A percentile compares a stretch with the other conserved stretches of the same genome.
Conservation (phyloP, 2,797 vertebrate species). For the Sebastes cheni region DNA sequence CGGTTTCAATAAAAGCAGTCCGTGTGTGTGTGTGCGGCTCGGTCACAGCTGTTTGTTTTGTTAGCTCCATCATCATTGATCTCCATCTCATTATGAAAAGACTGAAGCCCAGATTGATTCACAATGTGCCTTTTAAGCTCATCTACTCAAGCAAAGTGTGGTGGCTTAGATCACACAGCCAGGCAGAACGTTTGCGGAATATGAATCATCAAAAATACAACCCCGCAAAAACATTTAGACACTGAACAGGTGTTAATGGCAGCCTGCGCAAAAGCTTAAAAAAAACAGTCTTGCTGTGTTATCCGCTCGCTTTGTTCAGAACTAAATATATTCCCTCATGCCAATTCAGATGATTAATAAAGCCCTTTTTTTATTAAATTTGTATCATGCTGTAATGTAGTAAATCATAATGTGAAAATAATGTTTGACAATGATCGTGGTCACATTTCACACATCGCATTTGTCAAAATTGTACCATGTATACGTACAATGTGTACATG, state of each 20-base stretch:
- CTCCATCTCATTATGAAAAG: conserved; percentile 55
- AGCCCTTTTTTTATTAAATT: background rate
- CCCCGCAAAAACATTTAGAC: background rate
- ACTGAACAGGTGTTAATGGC: background rate
- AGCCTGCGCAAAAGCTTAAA: background rate
- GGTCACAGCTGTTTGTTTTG: conserved; percentile 56
- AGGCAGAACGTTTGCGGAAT: background rate
- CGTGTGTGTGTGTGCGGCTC: background rate
- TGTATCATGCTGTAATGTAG: background rate
- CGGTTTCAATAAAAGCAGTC: conserved; percentile 37
- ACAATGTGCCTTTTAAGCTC: background rate
- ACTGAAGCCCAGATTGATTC: conserved; percentile 31
- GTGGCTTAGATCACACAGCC: background rate
- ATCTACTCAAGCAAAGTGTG: background rate
- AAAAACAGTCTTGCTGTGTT: background rate
- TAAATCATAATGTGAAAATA: background rate
- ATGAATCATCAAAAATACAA: background rate
- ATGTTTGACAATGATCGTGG: background rate
- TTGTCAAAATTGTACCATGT: background rate
- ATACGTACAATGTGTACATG: background rate
- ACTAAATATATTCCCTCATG: background rate
- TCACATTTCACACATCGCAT: background rate
- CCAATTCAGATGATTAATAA: background rate
- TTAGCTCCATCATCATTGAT: conserved; percentile 45
- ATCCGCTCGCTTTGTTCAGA: background rate